These are phyloP conservation scores for Spongilla lacustris DNA, from an alignment of 37 sponge, comb jelly and placozoan species.

Conservation along the genomic window DNA sequence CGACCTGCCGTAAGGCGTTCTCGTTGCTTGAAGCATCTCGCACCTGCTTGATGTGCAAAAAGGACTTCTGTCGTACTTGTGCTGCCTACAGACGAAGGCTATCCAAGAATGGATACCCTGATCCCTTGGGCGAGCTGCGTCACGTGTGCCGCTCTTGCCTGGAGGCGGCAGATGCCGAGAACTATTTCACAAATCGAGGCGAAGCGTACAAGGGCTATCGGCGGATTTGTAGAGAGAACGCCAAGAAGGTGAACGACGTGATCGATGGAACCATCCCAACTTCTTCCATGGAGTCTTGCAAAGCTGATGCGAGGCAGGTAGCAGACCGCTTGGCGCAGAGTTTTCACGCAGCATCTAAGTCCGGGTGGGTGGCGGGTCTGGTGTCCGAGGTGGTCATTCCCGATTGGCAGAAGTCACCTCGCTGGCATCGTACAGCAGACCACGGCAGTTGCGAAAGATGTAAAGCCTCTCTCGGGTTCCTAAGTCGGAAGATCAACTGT, in stretches of 20 bases:
- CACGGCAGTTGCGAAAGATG: constrained; percentile 26
- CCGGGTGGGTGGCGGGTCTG: not conserved
- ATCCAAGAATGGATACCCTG: constrained; percentile 45
- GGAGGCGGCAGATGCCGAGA: not conserved
- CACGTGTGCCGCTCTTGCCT: constrained; percentile 54
- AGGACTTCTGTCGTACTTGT: constrained; percentile 50
- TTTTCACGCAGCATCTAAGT: not conserved
- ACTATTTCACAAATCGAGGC: constrained; percentile 2
- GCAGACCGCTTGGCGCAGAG: constrained; percentile 28
- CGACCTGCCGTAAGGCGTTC: no score
- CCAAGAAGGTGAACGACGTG: not conserved
- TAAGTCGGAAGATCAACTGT: constrained; percentile 56
- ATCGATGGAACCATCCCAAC: not conserved
- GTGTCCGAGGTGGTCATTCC: constrained; percentile 44
- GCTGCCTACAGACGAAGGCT: constrained; percentile 26
- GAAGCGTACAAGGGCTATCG: constrained; percentile 13
- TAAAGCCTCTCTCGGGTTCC: not conserved
- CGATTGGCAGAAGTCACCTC: constrained; percentile 41
- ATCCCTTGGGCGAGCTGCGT: constrained; percentile 38
- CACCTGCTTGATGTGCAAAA: constrained; percentile 65
- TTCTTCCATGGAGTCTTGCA: no score
- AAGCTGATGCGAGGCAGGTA: not conserved
- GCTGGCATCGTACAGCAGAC: constrained; percentile 36
- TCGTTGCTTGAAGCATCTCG: not conserved
- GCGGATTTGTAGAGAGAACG: not conserved